Evolutionary conservation across 2,113 vertebrate species (phyloP).

Genomic region (Notarius quadriscutis): DNA sequence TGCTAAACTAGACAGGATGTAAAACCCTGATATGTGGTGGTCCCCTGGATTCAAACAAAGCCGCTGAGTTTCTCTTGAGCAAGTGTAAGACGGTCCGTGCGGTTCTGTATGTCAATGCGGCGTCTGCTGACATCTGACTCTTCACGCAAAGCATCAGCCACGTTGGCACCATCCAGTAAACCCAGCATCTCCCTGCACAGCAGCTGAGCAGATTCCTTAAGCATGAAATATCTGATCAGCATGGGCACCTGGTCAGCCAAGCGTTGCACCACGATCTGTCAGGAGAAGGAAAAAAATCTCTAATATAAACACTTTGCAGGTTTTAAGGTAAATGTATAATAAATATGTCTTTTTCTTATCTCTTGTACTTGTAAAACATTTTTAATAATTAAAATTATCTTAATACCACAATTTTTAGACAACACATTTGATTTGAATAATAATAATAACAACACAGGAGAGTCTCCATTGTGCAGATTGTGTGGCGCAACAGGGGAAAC

Average conservation of each 20-base stretch:
- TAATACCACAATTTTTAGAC: background rate
- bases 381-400: background rate
- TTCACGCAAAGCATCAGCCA: slow-evolving; percentile 45
- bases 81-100: slow-evolving; percentile 28
- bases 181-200: slow-evolving; percentile 48
- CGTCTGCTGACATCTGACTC: slow-evolving; percentile 32
- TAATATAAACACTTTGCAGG: background rate
- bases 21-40: background rate
- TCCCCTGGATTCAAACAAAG: slow-evolving; percentile 58
- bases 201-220: slow-evolving; percentile 44
- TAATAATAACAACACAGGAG: background rate
- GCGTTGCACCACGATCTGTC: slow-evolving; percentile 53
- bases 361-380: background rate
- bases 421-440: background rate
- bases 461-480: too few species aligned
- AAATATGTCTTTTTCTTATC: background rate
- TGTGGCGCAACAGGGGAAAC: too few species aligned
- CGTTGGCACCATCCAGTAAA: slow-evolving; percentile 39
- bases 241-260: slow-evolving; percentile 58
- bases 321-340: background rate
- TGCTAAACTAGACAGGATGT: background rate
- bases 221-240: slow-evolving; percentile 55
- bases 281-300: background rate
- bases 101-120: slow-evolving; percentile 36
- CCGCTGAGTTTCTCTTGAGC: slow-evolving; percentile 42